Evolutionary conservation across 2,113 vertebrate species (phyloP).

Genomic region (Shinisaurus crocodilurus): DNA sequence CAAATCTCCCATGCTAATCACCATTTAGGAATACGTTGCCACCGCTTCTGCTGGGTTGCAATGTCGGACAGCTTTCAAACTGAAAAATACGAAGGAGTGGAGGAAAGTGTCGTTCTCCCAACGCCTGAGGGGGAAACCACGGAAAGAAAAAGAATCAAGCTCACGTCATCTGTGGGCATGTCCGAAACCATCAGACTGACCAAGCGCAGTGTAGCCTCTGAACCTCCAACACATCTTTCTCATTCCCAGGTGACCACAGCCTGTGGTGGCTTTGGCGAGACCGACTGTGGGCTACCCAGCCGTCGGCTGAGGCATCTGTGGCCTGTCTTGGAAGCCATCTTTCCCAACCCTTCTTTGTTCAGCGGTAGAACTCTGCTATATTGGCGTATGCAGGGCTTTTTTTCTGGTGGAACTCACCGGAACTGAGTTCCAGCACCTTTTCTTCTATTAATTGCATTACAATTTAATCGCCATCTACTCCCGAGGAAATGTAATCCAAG

Average conservation of each 20-base stretch:
- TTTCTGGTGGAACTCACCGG: too few relatives aligned
- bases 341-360: neutral
- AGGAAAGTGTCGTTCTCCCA: neutral
- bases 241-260: constrained; percentile 31
- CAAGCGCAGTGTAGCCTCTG: constrained; percentile 13
- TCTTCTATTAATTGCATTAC: too few relatives aligned
- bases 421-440: too few relatives aligned
- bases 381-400: too few relatives aligned
- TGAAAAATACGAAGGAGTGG: neutral
- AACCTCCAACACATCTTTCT: constrained; percentile 26
- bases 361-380: neutral
- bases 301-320: neutral
- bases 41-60: accelerated
- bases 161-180: neutral
- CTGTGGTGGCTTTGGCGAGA: constrained; percentile 13
- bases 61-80: neutral
- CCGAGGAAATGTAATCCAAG: too few relatives aligned
- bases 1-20: neutral
- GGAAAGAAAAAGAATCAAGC: constrained; percentile 46
- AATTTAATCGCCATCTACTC: too few relatives aligned
- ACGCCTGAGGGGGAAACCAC: constrained; percentile 41
- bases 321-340: neutral
- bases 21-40: neutral
- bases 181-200: constrained; percentile 42
- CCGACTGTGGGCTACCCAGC: neutral